Conservation (phyloP, 2,797 vertebrate species). For the Antrozous pallidus region DNA sequence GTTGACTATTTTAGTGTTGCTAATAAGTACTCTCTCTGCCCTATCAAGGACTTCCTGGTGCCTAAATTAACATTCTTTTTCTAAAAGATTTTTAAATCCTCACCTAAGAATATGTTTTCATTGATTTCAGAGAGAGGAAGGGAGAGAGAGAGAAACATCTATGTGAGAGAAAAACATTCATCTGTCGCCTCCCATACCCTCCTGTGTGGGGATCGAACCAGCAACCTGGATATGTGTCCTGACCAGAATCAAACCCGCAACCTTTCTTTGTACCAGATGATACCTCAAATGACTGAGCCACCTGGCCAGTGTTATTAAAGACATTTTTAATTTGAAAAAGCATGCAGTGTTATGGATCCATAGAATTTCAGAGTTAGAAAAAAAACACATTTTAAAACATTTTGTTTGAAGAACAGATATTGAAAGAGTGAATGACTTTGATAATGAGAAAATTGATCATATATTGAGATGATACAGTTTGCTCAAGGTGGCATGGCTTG, state of each 20-base stretch:
- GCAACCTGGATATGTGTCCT: not conserved
- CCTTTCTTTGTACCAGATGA: not conserved
- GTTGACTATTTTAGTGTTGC: not conserved
- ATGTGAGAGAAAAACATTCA: not conserved
- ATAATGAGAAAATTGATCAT: not conserved
- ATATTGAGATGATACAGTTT: not conserved
- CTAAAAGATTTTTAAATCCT: not conserved
- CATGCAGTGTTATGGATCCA: not conserved
- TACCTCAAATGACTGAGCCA: not conserved
- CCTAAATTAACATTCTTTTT: not conserved
- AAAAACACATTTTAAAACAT: not conserved
- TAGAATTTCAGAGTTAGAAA: not conserved
- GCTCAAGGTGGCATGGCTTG: not conserved
- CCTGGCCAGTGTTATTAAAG: not conserved
- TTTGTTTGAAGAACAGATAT: not conserved
- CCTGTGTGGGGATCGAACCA: not conserved
- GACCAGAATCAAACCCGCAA: not conserved
- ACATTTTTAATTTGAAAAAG: not conserved
- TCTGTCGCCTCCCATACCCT: not conserved
- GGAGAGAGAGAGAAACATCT: not conserved
- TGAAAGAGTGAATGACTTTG: not conserved
- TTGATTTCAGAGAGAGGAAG: not conserved
- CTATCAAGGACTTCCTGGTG: not conserved
- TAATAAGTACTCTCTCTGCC: not conserved
- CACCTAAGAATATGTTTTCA: not conserved